These are phyloP conservation scores for Sphaeramia orbicularis DNA, from an alignment of 2,797 vertebrate genomes.

Conservation along the genomic window DNA sequence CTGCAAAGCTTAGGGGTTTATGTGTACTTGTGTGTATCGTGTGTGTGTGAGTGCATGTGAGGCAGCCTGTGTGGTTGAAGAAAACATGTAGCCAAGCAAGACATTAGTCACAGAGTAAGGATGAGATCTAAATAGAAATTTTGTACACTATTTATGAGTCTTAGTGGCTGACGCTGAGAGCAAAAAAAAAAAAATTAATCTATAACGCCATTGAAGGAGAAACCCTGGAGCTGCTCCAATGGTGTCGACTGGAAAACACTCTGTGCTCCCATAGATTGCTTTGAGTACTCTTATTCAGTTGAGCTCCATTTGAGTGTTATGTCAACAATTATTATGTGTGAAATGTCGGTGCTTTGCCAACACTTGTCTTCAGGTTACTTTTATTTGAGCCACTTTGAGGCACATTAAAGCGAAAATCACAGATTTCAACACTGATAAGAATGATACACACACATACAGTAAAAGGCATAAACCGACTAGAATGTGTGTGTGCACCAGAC, in stretches of 20 bases:
- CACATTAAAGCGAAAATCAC: constrained; percentile 12
- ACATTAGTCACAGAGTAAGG: constrained; percentile 28
- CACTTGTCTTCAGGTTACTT: constrained; percentile 21
- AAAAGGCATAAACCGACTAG: not conserved
- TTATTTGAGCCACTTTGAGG: constrained; percentile 16
- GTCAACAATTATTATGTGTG: constrained; percentile 26
- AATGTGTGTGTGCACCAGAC: not conserved
- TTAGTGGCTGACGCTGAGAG: not conserved
- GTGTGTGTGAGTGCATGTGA: constrained; percentile 11
- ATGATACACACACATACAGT: constrained; percentile 5
- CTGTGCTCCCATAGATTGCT: constrained; percentile 9
- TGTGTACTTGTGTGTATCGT: constrained; percentile 43
- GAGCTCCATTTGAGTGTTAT: constrained; percentile 28
- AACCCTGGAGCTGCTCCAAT: constrained; percentile 32
- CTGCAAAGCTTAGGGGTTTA: constrained; percentile 65
- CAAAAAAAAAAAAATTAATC: constrained; percentile 31
- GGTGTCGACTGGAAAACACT: constrained; percentile 18
- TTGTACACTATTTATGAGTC: constrained; percentile 24
- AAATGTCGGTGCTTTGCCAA: constrained; percentile 24
- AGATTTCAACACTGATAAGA: too few relatives aligned
- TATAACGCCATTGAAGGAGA: constrained; percentile 16
- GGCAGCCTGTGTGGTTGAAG: constrained; percentile 10
- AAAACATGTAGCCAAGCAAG: constrained; percentile 36
- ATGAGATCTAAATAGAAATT: constrained; percentile 20
- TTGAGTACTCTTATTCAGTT: constrained; percentile 19